A percentile compares a stretch with the other conserved stretches of the same genome.
phyloP scores from a whole-genome alignment of 2,113 vertebrate genomes.

The Galemys pyrenaicus region DNA sequence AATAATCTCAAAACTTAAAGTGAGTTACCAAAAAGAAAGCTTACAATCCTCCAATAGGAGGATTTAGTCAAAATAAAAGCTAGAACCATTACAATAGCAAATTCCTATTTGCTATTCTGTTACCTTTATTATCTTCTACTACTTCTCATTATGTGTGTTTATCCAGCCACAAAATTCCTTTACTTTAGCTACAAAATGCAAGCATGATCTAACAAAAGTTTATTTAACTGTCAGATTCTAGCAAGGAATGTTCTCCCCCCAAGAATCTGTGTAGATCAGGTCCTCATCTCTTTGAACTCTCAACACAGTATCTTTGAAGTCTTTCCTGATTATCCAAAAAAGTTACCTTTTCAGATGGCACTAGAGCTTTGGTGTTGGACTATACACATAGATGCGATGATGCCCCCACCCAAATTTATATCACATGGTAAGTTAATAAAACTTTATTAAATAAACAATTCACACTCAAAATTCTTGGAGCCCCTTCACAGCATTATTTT shows the following conservation, averaged over 20 bases:
- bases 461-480: neutral
- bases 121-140: neutral
- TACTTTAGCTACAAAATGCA: neutral
- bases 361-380: too few species aligned
- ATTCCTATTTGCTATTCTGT: neutral
- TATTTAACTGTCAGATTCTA: accelerated
- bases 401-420: too few species aligned
- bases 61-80: neutral
- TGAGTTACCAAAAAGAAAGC: neutral
- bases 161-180: neutral
- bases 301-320: neutral
- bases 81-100: neutral
- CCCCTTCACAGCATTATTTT: neutral
- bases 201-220: neutral
- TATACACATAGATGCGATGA: too few species aligned
- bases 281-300: neutral
- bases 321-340: neutral
- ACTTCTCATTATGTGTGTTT: neutral
- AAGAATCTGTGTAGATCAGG: neutral
- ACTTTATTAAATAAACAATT: too few species aligned
- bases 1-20: neutral
- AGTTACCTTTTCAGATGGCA: neutral
- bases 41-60: too few species aligned
- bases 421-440: too few species aligned
- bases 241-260: neutral